phyloP scores from a whole-genome alignment of 2,888 invertebrate species.

The Hoplodrina ambigua region DNA sequence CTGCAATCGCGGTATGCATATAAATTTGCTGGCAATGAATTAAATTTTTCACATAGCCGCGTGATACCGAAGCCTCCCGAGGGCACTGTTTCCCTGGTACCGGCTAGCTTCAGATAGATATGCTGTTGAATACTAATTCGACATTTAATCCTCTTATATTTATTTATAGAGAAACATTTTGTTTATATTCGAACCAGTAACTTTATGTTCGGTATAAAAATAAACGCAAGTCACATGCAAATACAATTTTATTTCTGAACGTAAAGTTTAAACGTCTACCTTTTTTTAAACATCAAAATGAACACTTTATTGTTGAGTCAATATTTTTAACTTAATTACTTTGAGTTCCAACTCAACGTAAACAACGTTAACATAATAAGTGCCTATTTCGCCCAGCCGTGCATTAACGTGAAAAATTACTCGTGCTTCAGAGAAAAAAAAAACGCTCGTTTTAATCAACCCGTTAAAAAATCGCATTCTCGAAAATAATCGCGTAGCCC shows the following conservation, averaged over 20 bases:
- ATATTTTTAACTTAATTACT: conserved; percentile 64
- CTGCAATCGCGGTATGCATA: conserved; percentile 85
- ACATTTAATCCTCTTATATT: conserved; percentile 41
- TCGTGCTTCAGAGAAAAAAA: conserved; percentile 66
- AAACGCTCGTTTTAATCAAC: conserved; percentile 79
- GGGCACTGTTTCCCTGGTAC: conserved; percentile 60
- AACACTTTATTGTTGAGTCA: conserved; percentile 50
- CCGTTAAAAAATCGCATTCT: conserved; percentile 84
- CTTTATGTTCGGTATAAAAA: conserved; percentile 15
- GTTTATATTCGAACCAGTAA: conserved; percentile 20
- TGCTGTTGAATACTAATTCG: conserved; percentile 61
- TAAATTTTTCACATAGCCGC: conserved; percentile 83
- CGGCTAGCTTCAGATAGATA: conserved; percentile 55
- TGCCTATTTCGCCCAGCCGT: conserved; percentile 68
- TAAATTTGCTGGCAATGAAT: conserved; percentile 82
- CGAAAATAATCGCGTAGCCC: conserved; percentile 82
- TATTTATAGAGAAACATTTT: conserved; percentile 23
- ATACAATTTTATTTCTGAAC: conserved; percentile 28
- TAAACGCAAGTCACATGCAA: conserved; percentile 22
- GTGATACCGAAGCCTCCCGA: conserved; percentile 67
- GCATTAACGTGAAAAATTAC: conserved; percentile 77
- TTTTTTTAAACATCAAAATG: conserved; percentile 39
- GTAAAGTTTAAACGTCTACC: neutral
- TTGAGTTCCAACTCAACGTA: conserved; percentile 52
- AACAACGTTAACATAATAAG: conserved; percentile 68